These are phyloP conservation scores for Eumaeus atala DNA, from an alignment of 1,140 invertebrate species.

Conservation along the genomic window DNA sequence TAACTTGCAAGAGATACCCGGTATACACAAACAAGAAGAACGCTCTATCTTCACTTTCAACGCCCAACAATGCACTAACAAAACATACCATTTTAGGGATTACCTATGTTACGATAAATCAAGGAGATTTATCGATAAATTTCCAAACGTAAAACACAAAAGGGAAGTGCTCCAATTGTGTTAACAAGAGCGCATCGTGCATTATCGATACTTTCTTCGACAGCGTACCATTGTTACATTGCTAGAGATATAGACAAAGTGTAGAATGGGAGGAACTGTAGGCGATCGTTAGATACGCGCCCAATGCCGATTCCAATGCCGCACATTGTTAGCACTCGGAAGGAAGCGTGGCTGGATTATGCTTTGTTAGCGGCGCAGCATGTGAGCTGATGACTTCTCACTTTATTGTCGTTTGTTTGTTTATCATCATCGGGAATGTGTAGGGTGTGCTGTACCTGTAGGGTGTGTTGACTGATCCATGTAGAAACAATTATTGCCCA, in stretches of 20 bases:
- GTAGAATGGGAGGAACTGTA: constrained; percentile 58
- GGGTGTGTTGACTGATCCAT: no score
- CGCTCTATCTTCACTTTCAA: no score
- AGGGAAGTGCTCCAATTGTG: constrained; percentile 14
- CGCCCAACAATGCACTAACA: no score
- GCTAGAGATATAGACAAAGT: constrained; percentile 35
- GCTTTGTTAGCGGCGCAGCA: constrained; percentile 40
- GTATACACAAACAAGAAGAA: no score
- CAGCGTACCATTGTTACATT: constrained; percentile 33
- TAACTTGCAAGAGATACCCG: no score
- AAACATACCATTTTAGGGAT: constrained; percentile 4
- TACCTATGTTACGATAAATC: not conserved
- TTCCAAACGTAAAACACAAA: constrained; percentile 12
- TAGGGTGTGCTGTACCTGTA: not conserved
- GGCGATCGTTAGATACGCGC: constrained; percentile 57
- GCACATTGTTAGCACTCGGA: constrained; percentile 61
- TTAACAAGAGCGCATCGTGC: constrained; percentile 24
- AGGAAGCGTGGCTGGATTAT: constrained; percentile 51
- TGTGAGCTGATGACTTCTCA: constrained; percentile 19
- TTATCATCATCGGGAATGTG: constrained; percentile 3
- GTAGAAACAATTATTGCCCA: no score
- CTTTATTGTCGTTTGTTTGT: constrained; percentile 8
- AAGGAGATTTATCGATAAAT: constrained; percentile 20
- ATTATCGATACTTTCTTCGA: constrained; percentile 37
- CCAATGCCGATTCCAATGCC: constrained; percentile 66